phyloP scores from a whole-genome alignment of 2,888 invertebrate genomes.

The Cheilosia variabilis region DNA sequence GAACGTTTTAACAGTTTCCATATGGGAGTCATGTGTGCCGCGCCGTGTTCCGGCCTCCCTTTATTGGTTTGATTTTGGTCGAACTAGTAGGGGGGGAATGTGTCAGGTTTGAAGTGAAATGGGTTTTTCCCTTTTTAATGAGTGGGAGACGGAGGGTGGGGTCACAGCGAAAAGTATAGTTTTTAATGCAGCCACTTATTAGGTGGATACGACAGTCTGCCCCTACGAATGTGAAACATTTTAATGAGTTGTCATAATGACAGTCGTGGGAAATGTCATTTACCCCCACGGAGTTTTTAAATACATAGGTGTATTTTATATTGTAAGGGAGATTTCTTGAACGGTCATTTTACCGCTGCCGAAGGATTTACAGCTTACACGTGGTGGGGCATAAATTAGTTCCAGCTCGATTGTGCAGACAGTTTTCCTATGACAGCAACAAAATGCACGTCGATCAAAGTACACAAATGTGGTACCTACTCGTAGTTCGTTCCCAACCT shows the following conservation, averaged over 20 bases:
- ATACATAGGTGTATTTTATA: neutral
- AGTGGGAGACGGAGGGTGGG: slow-evolving; percentile 11
- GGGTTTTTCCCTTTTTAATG: slow-evolving; percentile 33
- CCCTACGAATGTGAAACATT: slow-evolving; percentile 31
- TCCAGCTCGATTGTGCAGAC: too few relatives aligned
- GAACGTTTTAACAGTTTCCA: slow-evolving; percentile 63
- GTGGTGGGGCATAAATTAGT: too few relatives aligned
- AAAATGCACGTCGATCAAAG: too few relatives aligned
- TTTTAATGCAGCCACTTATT: slow-evolving; percentile 70
- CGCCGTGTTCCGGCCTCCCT: slow-evolving; percentile 21
- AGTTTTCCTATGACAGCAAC: too few relatives aligned
- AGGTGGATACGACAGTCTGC: slow-evolving; percentile 35
- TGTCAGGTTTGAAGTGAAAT: slow-evolving; percentile 35
- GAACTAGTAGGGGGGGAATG: slow-evolving; percentile 1
- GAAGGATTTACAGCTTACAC: too few relatives aligned
- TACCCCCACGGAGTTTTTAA: slow-evolving; percentile 37
- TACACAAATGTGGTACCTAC: too few relatives aligned
- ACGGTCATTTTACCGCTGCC: neutral
- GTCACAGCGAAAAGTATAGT: slow-evolving; percentile 7
- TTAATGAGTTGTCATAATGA: slow-evolving; percentile 65
- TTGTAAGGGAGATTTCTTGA: neutral
- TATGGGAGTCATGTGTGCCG: slow-evolving; percentile 65
- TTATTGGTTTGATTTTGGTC: slow-evolving; percentile 58
- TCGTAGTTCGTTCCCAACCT: too few relatives aligned
- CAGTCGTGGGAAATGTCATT: slow-evolving; percentile 69